Evolutionary conservation across 2,113 vertebrate genomes (phyloP).

Genomic region (Cynocephalus volans): DNA sequence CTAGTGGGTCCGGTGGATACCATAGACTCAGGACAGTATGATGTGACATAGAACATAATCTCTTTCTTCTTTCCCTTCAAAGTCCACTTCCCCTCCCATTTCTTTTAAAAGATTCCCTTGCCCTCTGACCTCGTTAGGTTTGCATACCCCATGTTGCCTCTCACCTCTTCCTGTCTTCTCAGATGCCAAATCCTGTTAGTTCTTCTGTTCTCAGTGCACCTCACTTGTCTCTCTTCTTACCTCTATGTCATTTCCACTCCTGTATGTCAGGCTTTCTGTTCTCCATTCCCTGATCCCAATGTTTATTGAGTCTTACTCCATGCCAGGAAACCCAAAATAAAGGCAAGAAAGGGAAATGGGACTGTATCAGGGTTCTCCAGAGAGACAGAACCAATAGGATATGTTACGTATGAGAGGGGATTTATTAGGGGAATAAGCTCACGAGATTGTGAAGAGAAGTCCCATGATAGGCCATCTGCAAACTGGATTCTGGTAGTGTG

Average conservation of each 20-base stretch:
- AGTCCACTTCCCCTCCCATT: background rate
- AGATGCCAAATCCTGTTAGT: background rate
- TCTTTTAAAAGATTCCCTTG: background rate
- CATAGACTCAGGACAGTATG: background rate
- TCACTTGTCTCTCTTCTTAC: background rate
- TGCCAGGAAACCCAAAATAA: background rate
- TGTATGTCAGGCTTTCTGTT: background rate
- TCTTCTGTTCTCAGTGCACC: background rate
- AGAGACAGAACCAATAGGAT: no score
- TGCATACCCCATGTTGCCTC: background rate
- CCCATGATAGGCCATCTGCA: no score
- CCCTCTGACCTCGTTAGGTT: background rate
- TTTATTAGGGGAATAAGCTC: no score
- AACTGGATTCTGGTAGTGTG: no score
- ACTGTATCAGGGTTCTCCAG: no score
- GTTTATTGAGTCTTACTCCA: background rate
- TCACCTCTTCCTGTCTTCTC: background rate
- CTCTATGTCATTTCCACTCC: background rate
- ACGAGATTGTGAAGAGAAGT: no score
- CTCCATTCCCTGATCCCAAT: background rate
- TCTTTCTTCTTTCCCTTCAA: background rate
- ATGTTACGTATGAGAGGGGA: no score
- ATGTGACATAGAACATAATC: background rate
- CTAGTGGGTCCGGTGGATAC: background rate
- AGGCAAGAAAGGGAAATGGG: background rate